Conservation (phyloP, 2,797 vertebrate species). For the Anguilla megastoma region DNA sequence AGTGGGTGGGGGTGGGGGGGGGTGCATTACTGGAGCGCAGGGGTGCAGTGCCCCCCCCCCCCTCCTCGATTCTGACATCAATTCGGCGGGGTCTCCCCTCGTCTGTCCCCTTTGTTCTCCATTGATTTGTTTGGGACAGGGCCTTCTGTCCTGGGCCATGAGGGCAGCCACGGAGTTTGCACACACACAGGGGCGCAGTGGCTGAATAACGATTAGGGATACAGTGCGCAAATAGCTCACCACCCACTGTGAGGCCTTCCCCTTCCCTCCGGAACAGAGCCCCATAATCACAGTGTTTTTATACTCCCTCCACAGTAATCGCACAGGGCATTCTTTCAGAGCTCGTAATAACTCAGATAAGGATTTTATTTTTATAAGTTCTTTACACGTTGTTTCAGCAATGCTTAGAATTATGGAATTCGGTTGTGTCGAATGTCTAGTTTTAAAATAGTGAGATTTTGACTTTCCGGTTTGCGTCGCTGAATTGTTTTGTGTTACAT, state of each 20-base stretch:
- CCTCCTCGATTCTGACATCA: constrained; percentile 41
- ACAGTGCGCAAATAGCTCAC: constrained; percentile 34
- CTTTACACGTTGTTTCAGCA: constrained; percentile 11
- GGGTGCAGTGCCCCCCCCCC: not conserved
- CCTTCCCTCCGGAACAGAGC: constrained; percentile 25
- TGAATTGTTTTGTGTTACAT: not conserved
- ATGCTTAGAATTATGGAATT: not conserved
- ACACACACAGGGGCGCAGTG: constrained; percentile 16
- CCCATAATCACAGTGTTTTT: constrained; percentile 32
- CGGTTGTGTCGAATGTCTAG: not conserved
- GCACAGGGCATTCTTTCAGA: not conserved
- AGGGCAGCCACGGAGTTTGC: constrained; percentile 29
- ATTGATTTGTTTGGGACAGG: constrained; percentile 41
- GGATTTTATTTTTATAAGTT: constrained; percentile 4
- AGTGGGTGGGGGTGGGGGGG: constrained; percentile 35
- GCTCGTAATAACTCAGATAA: not conserved
- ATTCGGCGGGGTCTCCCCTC: constrained; percentile 35
- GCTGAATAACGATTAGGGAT: constrained; percentile 35
- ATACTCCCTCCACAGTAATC: constrained; percentile 24
- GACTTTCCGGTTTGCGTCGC: not conserved
- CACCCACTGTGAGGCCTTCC: constrained; percentile 30
- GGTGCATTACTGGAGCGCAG: constrained; percentile 24
- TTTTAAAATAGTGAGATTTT: not conserved
- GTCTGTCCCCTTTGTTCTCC: constrained; percentile 36
- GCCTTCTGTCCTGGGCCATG: constrained; percentile 39